phyloP scores from a whole-genome alignment of 2,113 vertebrate genomes.

The Myxocyprinus asiaticus region DNA sequence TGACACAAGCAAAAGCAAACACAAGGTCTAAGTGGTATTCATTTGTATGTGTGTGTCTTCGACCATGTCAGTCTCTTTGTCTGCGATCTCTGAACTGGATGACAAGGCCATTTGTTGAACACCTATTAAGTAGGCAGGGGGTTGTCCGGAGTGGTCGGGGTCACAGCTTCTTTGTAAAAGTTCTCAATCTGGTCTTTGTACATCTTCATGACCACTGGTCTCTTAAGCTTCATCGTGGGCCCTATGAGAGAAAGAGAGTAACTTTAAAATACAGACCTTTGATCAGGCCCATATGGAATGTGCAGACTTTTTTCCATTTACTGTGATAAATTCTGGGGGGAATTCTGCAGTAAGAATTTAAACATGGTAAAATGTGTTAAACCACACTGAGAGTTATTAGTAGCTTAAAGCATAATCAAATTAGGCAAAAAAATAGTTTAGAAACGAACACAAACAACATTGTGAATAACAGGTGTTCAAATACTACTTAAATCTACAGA shows the following conservation, averaged over 20 bases:
- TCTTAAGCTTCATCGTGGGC: slow-evolving; percentile 88
- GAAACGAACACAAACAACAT: too few relatives aligned
- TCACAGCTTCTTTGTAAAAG: slow-evolving; percentile 76
- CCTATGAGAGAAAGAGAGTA: slow-evolving; percentile 68
- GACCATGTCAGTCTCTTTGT: neutral
- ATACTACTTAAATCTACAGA: too few relatives aligned
- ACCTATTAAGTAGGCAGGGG: slow-evolving; percentile 65
- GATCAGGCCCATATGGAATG: neutral
- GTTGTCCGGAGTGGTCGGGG: slow-evolving; percentile 58
- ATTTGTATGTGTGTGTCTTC: slow-evolving; percentile 27
- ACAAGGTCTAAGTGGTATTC: slow-evolving; percentile 6
- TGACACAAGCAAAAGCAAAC: neutral
- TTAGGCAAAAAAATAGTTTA: too few relatives aligned
- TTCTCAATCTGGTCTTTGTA: slow-evolving; percentile 80
- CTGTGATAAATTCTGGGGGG: too few relatives aligned
- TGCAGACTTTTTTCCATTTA: too few relatives aligned
- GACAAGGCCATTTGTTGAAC: neutral
- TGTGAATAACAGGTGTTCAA: too few relatives aligned
- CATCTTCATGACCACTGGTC: slow-evolving; percentile 78
- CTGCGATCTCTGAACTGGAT: neutral
- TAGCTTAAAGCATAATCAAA: too few relatives aligned
- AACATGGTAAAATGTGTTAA: too few relatives aligned
- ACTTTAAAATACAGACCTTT: neutral
- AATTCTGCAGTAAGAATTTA: too few relatives aligned
- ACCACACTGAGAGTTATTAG: too few relatives aligned